phyloP scores from a whole-genome alignment of 2,113 vertebrate genomes.

The Xiphophorus maculatus region DNA sequence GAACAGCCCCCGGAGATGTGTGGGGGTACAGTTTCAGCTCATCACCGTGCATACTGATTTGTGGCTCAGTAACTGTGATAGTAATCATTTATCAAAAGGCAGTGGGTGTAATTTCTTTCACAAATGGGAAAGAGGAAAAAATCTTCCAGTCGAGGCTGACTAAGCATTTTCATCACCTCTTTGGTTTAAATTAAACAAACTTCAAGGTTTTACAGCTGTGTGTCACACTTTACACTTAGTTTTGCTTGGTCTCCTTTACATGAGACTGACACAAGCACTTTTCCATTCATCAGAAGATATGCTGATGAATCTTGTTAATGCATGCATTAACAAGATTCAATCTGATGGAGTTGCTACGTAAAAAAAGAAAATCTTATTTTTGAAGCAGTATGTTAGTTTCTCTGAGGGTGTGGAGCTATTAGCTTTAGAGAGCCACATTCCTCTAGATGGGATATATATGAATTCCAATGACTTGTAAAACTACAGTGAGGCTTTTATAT shows the following conservation, averaged over 20 bases:
- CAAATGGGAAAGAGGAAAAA: constrained; percentile 2
- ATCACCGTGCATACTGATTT: constrained; percentile 16
- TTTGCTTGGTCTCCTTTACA: constrained; percentile 5
- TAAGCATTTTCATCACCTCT: constrained; percentile 12
- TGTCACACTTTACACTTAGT: constrained; percentile 2
- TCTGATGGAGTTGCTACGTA: constrained; percentile 37
- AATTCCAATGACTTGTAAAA: constrained; percentile 54
- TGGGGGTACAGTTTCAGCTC: constrained; percentile 27
- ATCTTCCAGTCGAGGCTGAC: neutral
- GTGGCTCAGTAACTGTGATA: constrained; percentile 42
- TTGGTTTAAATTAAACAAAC: constrained; percentile 6
- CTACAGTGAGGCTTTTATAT: constrained; percentile 34
- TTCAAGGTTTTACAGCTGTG: neutral
- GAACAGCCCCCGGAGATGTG: constrained; percentile 46
- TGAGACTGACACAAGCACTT: neutral
- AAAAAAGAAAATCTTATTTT: constrained; percentile 45
- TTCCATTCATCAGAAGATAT: constrained; percentile 19
- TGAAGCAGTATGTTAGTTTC: constrained; percentile 41
- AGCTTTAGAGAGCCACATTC: constrained; percentile 50
- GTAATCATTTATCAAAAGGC: constrained; percentile 49
- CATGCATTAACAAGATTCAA: constrained; percentile 39
- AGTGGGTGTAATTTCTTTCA: constrained; percentile 6
- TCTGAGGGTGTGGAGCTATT: constrained; percentile 49
- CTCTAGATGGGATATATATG: constrained; percentile 42
- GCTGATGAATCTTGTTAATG: neutral